Percentiles rank a stretch among this genome's conserved stretches.
These are phyloP conservation scores for Ennomos erosarius DNA, from an alignment of 2,888 invertebrate genomes.

Conservation along the genomic window DNA sequence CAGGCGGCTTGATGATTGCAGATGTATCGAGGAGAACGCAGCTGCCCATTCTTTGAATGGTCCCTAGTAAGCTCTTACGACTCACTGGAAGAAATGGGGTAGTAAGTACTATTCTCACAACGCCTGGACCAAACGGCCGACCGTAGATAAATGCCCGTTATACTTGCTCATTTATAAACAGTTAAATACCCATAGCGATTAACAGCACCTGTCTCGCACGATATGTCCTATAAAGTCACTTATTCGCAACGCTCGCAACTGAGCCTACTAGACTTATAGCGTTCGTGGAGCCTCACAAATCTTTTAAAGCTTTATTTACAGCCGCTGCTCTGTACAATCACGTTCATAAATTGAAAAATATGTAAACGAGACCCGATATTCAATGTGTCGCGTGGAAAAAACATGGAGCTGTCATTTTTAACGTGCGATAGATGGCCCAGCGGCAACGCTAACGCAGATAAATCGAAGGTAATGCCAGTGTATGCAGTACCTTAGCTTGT, in stretches of 20 bases:
- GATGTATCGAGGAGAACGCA: too few relatives aligned
- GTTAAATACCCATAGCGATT: constrained; percentile 16
- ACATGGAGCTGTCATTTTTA: constrained; percentile 79
- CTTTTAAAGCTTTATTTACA: constrained; percentile 65
- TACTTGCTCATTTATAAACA: not conserved
- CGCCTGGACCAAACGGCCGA: too few relatives aligned
- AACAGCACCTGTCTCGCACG: constrained; percentile 21
- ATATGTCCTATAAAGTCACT: constrained; percentile 45
- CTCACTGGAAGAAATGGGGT: too few relatives aligned
- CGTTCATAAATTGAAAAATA: constrained; percentile 75
- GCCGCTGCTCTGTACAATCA: constrained; percentile 55
- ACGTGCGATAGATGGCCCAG: constrained; percentile 69
- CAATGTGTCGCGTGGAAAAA: constrained; percentile 71
- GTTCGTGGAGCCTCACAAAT: constrained; percentile 45
- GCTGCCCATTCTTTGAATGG: too few relatives aligned
- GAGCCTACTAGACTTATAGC: constrained; percentile 40
- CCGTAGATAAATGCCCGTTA: too few relatives aligned
- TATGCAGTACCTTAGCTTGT: constrained; percentile 14
- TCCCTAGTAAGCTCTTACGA: too few relatives aligned
- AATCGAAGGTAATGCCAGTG: constrained; percentile 66
- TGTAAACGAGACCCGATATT: constrained; percentile 73
- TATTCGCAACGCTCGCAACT: constrained; percentile 33
- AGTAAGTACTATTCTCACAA: too few relatives aligned
- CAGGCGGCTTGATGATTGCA: too few relatives aligned
- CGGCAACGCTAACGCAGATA: constrained; percentile 62